Evolutionary conservation across 2,797 vertebrate species (phyloP), one percentile per base, ranked within the genome.

Genomic region (Tenualosa ilisha): DNA sequence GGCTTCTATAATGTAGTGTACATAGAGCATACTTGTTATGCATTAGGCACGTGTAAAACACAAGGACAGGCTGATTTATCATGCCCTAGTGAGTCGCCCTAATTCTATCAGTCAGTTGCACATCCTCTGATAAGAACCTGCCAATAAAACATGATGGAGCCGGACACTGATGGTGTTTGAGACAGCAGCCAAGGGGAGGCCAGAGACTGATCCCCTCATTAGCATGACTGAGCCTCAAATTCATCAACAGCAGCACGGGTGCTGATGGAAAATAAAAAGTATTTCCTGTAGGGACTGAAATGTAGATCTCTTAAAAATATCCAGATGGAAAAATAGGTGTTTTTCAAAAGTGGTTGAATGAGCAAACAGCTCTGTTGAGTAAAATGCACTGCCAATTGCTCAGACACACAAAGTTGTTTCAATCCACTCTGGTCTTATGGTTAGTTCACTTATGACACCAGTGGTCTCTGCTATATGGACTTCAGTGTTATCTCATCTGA

Each of bases 21-120:
- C 13, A 43, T 40, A 13, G n/a, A 37, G 31, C 31, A 72, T 40
- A 63, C 72, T 79, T 37, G 20, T 46, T 7, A 79, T 79, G 72
- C 3, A 46, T 46, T 9, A 4, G 17, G 40, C 37, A 79, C 72
- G 22, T 79, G 20, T 79, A 43, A 46, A 46, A 79, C 40, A 43
- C 17, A 40, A 68, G 68, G 40, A 7, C 68, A 56, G 31, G 53
- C 17, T 31, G 40, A 65, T 81, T 85, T 65, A n/a, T 43, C 82
- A 43, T 83, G 85, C 81, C 81, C 61, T 65, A 37, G 79, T 31
- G 84, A 37, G 61, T 65, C 83, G 84, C 11, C 84, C 84, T 83
- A 68, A 87, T 85, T 87, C 84, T 83, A 83, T 87, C 86, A 85
- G 84, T 87, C 84, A 81, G 56, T 63, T 37, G 54, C 51, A 85